phyloP scores from a whole-genome alignment of 2,113 vertebrate genomes.

The Vulpes vulpes region DNA sequence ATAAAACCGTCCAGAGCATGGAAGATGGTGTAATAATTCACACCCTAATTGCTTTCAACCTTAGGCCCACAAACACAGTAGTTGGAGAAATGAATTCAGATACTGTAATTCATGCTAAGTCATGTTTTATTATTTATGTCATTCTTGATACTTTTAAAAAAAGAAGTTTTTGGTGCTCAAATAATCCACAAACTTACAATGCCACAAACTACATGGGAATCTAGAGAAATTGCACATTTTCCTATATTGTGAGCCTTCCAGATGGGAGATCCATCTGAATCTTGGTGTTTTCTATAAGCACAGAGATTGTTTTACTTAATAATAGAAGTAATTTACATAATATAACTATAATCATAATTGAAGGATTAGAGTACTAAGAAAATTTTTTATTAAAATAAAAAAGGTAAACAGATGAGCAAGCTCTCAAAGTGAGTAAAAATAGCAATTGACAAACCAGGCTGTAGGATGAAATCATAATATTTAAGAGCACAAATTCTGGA shows the following conservation, averaged over 20 bases:
- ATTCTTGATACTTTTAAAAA: conserved; percentile 75
- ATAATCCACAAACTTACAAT: conserved; percentile 16
- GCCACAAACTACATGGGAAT: neutral
- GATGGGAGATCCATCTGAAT: neutral
- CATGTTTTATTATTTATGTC: conserved; percentile 79
- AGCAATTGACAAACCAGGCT: neutral
- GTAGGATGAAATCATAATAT: neutral
- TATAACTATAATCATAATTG: neutral
- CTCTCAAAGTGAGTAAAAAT: neutral
- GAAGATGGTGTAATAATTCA: conserved; percentile 83
- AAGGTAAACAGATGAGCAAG: neutral
- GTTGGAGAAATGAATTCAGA: conserved; percentile 80
- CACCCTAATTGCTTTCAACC: conserved; percentile 83
- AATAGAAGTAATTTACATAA: neutral
- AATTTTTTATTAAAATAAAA: neutral
- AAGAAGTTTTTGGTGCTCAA: conserved; percentile 77
- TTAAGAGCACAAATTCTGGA: neutral
- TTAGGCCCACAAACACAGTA: conserved; percentile 80
- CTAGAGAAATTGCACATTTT: neutral
- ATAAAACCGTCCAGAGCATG: conserved; percentile 77
- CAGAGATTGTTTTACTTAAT: neutral
- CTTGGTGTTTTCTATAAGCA: neutral
- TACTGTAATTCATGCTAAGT: conserved; percentile 76
- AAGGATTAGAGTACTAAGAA: neutral
- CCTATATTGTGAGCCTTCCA: neutral